phyloP scores from a whole-genome alignment of 2,113 vertebrate species.

The Prionailurus bengalensis region DNA sequence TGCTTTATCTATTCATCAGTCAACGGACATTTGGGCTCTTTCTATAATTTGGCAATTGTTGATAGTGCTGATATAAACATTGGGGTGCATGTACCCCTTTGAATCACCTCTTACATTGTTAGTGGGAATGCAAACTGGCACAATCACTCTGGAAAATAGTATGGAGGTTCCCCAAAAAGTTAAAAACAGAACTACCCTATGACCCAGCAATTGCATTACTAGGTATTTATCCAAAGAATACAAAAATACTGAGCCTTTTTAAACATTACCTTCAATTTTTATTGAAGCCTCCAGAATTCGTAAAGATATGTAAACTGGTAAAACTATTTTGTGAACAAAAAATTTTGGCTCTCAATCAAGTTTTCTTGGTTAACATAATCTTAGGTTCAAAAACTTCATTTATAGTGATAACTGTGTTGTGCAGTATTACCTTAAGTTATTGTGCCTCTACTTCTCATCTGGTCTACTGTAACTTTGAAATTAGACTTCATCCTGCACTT shows the following conservation, averaged over 20 bases:
- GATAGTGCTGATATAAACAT: too few species aligned
- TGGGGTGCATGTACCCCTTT: too few species aligned
- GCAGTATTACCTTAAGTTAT: neutral
- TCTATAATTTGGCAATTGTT: too few species aligned
- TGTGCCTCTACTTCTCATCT: neutral
- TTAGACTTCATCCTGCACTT: neutral
- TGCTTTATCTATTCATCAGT: too few species aligned
- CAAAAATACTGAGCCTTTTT: neutral
- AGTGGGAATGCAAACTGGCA: too few species aligned
- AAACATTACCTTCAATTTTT: conserved; percentile 36
- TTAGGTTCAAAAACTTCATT: neutral
- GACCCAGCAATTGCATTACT: too few species aligned
- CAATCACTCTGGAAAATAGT: too few species aligned
- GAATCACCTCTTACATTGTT: too few species aligned
- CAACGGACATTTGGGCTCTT: too few species aligned
- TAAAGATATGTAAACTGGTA: neutral
- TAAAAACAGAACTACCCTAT: too few species aligned
- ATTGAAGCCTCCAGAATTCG: neutral
- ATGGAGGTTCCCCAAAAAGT: too few species aligned
- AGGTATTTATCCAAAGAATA: too few species aligned
- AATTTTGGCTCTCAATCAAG: neutral
- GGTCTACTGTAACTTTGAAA: neutral
- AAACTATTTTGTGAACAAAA: neutral
- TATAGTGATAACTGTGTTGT: neutral
- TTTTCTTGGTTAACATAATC: neutral